A percentile compares a stretch with the other conserved stretches of the same genome.
Conservation (phyloP, 2,888 invertebrate genomes). For the Nomada fabriciana region DNA sequence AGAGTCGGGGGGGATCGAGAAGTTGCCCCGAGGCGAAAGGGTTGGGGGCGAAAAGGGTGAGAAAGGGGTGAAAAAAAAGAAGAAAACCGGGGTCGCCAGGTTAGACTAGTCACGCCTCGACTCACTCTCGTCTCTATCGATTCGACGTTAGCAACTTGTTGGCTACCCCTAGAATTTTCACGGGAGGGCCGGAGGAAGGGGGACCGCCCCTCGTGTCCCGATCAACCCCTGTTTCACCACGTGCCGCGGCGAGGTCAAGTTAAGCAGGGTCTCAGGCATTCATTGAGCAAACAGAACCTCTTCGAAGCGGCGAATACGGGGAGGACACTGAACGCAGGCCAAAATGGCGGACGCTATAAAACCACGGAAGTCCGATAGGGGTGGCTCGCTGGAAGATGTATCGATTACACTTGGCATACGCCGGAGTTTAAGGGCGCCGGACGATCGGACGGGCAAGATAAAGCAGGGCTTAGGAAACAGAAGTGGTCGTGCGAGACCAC, state of each 20-base stretch:
- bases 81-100: conserved; percentile 17
- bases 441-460: conserved; percentile 38
- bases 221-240: conserved; percentile 34
- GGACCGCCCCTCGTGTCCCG: not conserved
- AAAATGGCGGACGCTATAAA: not conserved
- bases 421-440: conserved; percentile 6
- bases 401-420: conserved; percentile 30
- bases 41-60: not conserved
- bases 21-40: not conserved
- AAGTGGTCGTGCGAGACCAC: too few species aligned
- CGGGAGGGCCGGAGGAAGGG: conserved; percentile 9
- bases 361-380: conserved; percentile 8
- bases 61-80: conserved; percentile 15
- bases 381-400: not conserved
- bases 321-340: not conserved
- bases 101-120: conserved; percentile 62
- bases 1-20: not conserved
- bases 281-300: conserved; percentile 15
- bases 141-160: conserved; percentile 84
- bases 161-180: conserved; percentile 67
- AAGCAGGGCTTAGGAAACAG: not conserved
- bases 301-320: not conserved
- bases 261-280: conserved; percentile 7
- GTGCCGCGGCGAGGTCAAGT: not conserved
- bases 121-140: conserved; percentile 80